These are phyloP conservation scores for Dichetophora obliterata DNA, from an alignment of 2,888 invertebrate genomes.

Conservation along the genomic window DNA sequence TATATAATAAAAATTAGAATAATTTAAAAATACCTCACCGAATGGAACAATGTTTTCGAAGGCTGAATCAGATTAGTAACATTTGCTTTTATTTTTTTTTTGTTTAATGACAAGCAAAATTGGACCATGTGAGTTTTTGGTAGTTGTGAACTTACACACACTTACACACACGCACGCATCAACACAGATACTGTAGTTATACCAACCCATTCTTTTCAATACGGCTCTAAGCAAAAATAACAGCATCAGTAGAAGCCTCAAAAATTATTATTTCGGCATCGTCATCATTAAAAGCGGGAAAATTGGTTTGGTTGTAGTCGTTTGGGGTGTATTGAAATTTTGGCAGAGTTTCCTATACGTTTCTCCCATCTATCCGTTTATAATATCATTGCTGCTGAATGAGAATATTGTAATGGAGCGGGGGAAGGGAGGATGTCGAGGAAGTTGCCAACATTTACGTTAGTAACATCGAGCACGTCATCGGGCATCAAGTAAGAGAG, in stretches of 20 bases:
- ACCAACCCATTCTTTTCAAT: not conserved
- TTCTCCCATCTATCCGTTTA: not conserved
- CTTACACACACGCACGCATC: conserved; percentile 26
- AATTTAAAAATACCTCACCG: conserved; percentile 53
- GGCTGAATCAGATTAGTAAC: conserved; percentile 40
- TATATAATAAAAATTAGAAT: conserved; percentile 61
- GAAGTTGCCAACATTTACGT: conserved; percentile 42
- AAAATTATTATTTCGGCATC: conserved; percentile 64
- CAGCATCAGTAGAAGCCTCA: conserved; percentile 49
- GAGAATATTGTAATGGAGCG: not conserved
- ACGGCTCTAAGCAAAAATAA: conserved; percentile 32
- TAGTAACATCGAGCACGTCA: conserved; percentile 44
- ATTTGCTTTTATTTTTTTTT: conserved; percentile 49
- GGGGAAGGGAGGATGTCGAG: not conserved
- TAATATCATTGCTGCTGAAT: not conserved
- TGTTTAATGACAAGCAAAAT: conserved; percentile 26
- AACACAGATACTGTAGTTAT: not conserved
- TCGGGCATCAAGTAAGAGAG: conserved; percentile 26
- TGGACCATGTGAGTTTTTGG: not conserved
- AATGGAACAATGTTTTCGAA: too few relatives aligned
- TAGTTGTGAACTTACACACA: too few relatives aligned
- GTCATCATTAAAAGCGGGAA: conserved; percentile 54
- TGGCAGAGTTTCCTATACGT: not conserved
- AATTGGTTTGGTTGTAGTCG: not conserved
- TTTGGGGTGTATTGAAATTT: not conserved